These are phyloP conservation scores for Micrasema longulum DNA, from an alignment of 1,140 invertebrate genomes.

Conservation along the genomic window DNA sequence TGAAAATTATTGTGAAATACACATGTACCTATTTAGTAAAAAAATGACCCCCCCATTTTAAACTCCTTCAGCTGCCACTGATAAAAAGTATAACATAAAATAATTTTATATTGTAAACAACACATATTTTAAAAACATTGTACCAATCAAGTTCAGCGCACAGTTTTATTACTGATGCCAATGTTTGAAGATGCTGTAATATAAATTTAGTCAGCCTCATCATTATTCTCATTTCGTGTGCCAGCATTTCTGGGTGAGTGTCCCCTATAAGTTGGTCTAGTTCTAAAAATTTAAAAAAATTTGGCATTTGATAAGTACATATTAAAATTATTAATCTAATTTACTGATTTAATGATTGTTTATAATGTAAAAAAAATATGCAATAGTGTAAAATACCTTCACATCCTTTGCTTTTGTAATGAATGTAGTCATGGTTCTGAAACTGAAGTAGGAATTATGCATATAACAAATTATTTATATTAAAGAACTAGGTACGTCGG, in stretches of 20 bases:
- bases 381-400: constrained; percentile 72
- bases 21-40: no score
- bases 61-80: no score
- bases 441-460: constrained; percentile 66
- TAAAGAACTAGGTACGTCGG: background rate
- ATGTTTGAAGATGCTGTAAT: constrained; percentile 70
- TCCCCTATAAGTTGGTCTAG: constrained; percentile 82
- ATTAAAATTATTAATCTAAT: constrained; percentile 8
- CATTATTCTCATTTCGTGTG: constrained; percentile 82
- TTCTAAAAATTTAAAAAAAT: constrained; percentile 70
- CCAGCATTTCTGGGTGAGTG: constrained; percentile 79
- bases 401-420: constrained; percentile 82
- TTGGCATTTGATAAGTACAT: background rate
- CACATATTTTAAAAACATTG: no score
- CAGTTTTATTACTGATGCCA: constrained; percentile 73
- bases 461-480: background rate
- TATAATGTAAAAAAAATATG: no score
- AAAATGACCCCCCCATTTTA: no score
- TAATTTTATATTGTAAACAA: no score
- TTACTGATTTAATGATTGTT: background rate
- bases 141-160: constrained; percentile 83
- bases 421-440: constrained; percentile 73
- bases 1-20: no score
- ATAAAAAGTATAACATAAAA: no score
- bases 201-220: constrained; percentile 75